Percentiles rank a stretch among this genome's conserved stretches.
phyloP scores from a whole-genome alignment of 30 jellyfish, hydroid and myxozoan genomes.

The Aurelia aurita region DNA sequence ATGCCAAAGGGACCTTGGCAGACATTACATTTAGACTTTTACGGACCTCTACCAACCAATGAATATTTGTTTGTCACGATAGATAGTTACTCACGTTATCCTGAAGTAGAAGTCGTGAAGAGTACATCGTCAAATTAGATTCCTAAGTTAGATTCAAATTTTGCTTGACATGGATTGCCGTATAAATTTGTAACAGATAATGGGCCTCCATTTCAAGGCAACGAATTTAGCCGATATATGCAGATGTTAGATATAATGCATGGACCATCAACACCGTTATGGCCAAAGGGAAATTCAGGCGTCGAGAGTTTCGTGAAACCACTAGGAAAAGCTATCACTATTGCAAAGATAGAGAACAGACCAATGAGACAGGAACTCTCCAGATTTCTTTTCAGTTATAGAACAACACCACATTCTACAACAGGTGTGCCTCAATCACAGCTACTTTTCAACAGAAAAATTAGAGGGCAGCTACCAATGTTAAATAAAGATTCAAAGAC shows the following conservation, averaged over 20 bases:
- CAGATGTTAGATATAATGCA: slow-evolving; percentile 23
- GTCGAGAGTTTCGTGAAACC: slow-evolving; percentile 50
- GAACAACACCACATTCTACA: slow-evolving; percentile 56
- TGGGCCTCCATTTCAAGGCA: slow-evolving; percentile 66
- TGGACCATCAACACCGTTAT: slow-evolving; percentile 25
- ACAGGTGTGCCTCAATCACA: slow-evolving; percentile 51
- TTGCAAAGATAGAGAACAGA: slow-evolving; percentile 52
- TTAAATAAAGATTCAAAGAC: neutral
- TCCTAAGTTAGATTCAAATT: slow-evolving; percentile 21
- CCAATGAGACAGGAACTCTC: slow-evolving; percentile 56
- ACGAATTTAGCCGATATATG: slow-evolving; percentile 21
- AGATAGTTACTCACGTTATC: slow-evolving; percentile 46
- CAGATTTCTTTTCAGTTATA: slow-evolving; percentile 20
- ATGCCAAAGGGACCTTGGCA: slow-evolving; percentile 43
- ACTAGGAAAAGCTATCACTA: slow-evolving; percentile 15
- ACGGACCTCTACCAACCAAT: slow-evolving; percentile 52
- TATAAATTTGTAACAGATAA: slow-evolving; percentile 31
- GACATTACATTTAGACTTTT: slow-evolving; percentile 11
- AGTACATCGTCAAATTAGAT: slow-evolving; percentile 7
- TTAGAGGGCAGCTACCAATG: slow-evolving; percentile 15
- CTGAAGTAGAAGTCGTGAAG: slow-evolving; percentile 50
- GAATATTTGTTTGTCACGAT: slow-evolving; percentile 53
- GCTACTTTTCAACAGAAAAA: slow-evolving; percentile 33
- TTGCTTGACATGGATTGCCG: slow-evolving; percentile 28
- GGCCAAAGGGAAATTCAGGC: slow-evolving; percentile 59